These are phyloP conservation scores for Drosophila pseudotakahashii DNA, from an alignment of 2,888 invertebrate genomes.

Conservation along the genomic window DNA sequence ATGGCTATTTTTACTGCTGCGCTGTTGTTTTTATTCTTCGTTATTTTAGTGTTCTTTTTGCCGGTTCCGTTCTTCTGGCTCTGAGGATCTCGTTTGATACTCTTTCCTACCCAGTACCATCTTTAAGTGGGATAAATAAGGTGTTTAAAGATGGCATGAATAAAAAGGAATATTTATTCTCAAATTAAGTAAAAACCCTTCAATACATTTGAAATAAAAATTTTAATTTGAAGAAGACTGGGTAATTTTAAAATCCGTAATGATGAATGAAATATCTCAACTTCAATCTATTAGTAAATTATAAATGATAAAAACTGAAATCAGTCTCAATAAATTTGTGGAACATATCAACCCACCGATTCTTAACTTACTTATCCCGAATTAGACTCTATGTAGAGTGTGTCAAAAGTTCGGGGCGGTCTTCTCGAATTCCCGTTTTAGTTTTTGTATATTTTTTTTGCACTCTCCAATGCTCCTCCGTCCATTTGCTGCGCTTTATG, in stretches of 20 bases:
- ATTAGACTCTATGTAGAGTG: slow-evolving; percentile 13
- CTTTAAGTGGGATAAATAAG: neutral
- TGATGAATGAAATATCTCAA: too few species aligned
- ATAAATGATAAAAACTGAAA: neutral
- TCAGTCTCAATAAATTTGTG: too few species aligned
- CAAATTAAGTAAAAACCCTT: neutral
- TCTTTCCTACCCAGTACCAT: slow-evolving; percentile 3
- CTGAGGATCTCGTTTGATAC: slow-evolving; percentile 24
- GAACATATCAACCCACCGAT: neutral
- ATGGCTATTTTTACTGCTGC: slow-evolving; percentile 57
- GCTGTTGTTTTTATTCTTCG: slow-evolving; percentile 26
- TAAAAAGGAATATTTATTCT: neutral
- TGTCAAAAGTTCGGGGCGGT: slow-evolving; percentile 20
- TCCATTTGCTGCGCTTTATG: slow-evolving; percentile 41
- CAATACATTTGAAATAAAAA: too few species aligned
- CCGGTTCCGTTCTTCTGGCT: slow-evolving; percentile 26
- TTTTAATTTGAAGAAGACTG: too few species aligned
- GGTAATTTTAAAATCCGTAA: too few species aligned
- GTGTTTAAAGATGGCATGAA: neutral
- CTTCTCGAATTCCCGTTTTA: slow-evolving; percentile 24
- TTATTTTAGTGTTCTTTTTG: slow-evolving; percentile 20
- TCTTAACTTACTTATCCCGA: neutral
- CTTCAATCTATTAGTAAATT: too few species aligned
- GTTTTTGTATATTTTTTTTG: slow-evolving; percentile 30
- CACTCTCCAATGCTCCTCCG: slow-evolving; percentile 22